These are phyloP conservation scores for Caenorhabditis sp. DNA, from an alignment of 2,888 invertebrate species.

Conservation along the genomic window DNA sequence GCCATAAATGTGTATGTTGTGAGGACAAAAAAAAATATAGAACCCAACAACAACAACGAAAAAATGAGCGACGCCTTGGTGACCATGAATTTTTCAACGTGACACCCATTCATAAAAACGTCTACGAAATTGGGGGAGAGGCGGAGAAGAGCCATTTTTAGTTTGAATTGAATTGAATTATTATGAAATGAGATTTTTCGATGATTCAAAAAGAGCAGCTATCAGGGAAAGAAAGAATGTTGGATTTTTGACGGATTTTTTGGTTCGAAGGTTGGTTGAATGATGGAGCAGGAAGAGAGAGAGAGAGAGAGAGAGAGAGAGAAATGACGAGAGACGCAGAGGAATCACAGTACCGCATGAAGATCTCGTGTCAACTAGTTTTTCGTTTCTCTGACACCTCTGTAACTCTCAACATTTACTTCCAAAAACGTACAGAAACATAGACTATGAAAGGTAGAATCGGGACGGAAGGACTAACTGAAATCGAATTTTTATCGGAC, in stretches of 20 bases:
- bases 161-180: too few relatives aligned
- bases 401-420: too few relatives aligned
- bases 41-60: constrained; percentile 14
- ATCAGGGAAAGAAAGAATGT: constrained; percentile 28
- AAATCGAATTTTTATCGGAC: too few relatives aligned
- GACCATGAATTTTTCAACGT: constrained; percentile 21
- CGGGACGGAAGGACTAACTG: too few relatives aligned
- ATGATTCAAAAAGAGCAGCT: constrained; percentile 32
- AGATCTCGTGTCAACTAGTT: neutral
- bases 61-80: constrained; percentile 4
- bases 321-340: neutral
- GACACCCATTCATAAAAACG: constrained; percentile 18
- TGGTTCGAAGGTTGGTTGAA: constrained; percentile 48
- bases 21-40: constrained; percentile 1
- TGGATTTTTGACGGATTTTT: constrained; percentile 40
- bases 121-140: neutral
- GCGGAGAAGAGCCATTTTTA: too few relatives aligned
- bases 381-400: neutral
- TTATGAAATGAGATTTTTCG: constrained; percentile 38
- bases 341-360: neutral
- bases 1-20: constrained; percentile 23
- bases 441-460: too few relatives aligned
- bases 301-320: neutral
- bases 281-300: neutral
- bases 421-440: too few relatives aligned